Conservation (phyloP, 2,113 vertebrate genomes). For the Bubo scandiacus region DNA sequence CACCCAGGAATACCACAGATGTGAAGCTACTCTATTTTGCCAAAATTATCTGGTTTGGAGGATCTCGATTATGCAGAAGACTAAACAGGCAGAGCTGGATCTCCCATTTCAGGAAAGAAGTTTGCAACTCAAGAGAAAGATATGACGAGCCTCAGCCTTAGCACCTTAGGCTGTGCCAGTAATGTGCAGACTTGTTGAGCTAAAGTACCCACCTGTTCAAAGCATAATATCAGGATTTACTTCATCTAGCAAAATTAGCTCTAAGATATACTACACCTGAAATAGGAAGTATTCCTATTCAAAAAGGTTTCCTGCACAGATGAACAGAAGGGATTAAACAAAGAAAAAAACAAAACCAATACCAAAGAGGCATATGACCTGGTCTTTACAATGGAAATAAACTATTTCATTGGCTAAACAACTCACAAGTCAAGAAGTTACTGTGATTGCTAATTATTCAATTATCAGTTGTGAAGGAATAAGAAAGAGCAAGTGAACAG, state of each 20-base stretch:
- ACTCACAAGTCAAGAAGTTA: background rate
- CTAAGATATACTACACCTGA: background rate
- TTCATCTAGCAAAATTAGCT: background rate
- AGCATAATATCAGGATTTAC: background rate
- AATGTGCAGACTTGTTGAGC: background rate
- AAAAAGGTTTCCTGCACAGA: background rate
- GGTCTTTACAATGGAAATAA: background rate
- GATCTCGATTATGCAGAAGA: background rate
- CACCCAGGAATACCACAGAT: background rate
- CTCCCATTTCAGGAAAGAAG: background rate
- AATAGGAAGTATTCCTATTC: background rate
- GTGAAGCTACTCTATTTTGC: background rate
- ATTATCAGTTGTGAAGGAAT: background rate
- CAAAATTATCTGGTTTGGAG: background rate
- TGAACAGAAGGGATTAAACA: background rate
- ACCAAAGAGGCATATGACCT: background rate
- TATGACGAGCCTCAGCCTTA: background rate
- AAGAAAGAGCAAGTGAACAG: background rate
- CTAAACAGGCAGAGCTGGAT: background rate
- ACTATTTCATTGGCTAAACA: background rate
- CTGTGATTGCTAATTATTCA: background rate
- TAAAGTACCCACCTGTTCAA: background rate
- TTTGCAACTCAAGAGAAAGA: background rate
- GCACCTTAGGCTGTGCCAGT: background rate
- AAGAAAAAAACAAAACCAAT: background rate